These are phyloP conservation scores for Epizoanthus fatuus DNA, from an alignment of 92 coral and sea anemone genomes.

Conservation along the genomic window DNA sequence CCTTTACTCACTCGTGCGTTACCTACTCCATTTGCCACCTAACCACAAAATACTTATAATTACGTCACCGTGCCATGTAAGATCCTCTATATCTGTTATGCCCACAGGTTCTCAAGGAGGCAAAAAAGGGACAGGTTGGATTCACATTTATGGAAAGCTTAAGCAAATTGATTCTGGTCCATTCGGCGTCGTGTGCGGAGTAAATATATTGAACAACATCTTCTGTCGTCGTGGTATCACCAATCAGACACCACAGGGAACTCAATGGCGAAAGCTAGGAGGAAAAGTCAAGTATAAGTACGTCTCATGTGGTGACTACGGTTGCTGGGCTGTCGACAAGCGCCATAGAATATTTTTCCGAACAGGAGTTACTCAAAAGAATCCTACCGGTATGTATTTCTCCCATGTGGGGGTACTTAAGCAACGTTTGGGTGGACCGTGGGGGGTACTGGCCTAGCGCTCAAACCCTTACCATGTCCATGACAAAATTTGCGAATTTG, in stretches of 20 bases:
- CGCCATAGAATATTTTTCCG: background rate
- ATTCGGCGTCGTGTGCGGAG: background rate
- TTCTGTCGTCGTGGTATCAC: background rate
- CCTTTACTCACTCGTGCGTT: no score
- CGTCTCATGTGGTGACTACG: background rate
- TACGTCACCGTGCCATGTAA: no score
- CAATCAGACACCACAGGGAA: background rate
- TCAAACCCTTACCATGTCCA: no score
- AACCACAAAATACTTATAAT: no score
- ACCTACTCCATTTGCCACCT: no score
- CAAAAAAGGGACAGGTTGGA: background rate
- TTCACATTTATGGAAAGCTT: background rate
- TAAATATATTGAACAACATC: background rate
- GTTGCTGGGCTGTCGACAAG: background rate
- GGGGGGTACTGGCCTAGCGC: no score
- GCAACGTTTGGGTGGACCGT: no score
- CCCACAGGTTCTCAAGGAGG: background rate
- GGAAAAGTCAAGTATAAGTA: background rate
- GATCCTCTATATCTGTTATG: background rate
- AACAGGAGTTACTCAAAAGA: background rate
- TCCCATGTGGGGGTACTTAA: no score
- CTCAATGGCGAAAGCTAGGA: background rate
- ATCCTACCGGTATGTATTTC: background rate
- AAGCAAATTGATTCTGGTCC: background rate
- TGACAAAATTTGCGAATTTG: no score